phyloP scores from a whole-genome alignment of 2,888 invertebrate genomes.

The Epinotia brunnichana region DNA sequence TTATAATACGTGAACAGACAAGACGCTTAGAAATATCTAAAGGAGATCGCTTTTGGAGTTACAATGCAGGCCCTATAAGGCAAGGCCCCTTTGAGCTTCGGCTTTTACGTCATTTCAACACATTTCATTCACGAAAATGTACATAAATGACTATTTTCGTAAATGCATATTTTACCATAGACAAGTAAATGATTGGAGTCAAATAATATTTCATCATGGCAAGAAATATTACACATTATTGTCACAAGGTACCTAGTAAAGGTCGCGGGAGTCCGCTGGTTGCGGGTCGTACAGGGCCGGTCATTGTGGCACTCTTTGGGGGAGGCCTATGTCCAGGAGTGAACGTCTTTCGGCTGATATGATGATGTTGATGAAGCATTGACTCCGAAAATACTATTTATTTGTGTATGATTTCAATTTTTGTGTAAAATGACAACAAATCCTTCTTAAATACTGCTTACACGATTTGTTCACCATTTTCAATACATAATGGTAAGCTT shows the following conservation, averaged over 20 bases:
- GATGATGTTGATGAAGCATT: no score
- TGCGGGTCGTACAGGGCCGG: no score
- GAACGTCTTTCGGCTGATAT: no score
- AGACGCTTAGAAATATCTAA: slow-evolving; percentile 12
- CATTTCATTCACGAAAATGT: neutral
- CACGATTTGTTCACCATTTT: slow-evolving; percentile 7
- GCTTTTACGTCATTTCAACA: slow-evolving; percentile 9
- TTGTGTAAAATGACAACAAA: slow-evolving; percentile 3
- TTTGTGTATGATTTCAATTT: neutral
- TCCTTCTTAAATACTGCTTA: slow-evolving; percentile 3
- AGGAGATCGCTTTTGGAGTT: slow-evolving; percentile 11
- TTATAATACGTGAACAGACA: neutral
- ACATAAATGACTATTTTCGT: neutral
- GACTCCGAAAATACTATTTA: no score
- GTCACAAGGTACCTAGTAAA: no score
- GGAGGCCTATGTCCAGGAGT: no score
- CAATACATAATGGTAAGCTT: slow-evolving; percentile 12
- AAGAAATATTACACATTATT: no score
- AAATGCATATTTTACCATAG: neutral
- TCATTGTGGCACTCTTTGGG: no score
- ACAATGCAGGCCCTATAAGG: neutral
- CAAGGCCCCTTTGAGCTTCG: neutral
- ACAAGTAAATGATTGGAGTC: no score
- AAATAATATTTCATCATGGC: no score
- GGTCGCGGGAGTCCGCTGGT: no score